Conservation (phyloP, 2,888 invertebrate genomes). For the Drosophila eohydei region DNA sequence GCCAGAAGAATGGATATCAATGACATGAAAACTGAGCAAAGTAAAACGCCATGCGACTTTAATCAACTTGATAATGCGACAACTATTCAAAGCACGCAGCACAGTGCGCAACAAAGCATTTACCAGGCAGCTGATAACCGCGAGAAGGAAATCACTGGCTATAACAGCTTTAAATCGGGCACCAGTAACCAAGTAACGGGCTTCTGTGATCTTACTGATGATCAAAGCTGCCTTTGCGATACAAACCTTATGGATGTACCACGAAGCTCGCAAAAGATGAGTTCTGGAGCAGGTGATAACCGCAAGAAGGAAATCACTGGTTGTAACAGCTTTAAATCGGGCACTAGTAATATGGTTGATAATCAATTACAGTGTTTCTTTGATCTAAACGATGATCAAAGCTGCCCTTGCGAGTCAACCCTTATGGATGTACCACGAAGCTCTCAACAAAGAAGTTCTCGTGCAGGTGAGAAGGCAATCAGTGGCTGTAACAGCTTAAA, state of each 20-base stretch:
- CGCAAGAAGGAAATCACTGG: neutral
- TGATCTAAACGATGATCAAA: neutral
- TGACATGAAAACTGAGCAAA: neutral
- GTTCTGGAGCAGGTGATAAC: neutral
- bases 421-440: neutral
- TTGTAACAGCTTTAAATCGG: neutral
- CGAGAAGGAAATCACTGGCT: neutral
- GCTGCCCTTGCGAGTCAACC: neutral
- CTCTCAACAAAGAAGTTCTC: too few relatives aligned
- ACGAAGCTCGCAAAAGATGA: too few relatives aligned
- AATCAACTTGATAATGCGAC: neutral
- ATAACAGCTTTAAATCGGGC: neutral
- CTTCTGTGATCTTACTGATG: too few relatives aligned
- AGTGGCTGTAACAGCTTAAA: too few relatives aligned
- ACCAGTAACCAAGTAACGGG: too few relatives aligned
- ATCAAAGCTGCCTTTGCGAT: too few relatives aligned
- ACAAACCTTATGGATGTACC: too few relatives aligned
- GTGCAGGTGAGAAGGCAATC: too few relatives aligned
- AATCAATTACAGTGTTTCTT: neutral
- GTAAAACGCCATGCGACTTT: neutral
- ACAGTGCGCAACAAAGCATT: neutral
- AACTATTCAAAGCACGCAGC: neutral
- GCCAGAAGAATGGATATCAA: neutral
- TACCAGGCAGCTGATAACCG: neutral
- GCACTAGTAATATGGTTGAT: neutral